Base-by-base conservation (phyloP, 1,140 invertebrate species). In the Helicoverpa zea region DNA sequence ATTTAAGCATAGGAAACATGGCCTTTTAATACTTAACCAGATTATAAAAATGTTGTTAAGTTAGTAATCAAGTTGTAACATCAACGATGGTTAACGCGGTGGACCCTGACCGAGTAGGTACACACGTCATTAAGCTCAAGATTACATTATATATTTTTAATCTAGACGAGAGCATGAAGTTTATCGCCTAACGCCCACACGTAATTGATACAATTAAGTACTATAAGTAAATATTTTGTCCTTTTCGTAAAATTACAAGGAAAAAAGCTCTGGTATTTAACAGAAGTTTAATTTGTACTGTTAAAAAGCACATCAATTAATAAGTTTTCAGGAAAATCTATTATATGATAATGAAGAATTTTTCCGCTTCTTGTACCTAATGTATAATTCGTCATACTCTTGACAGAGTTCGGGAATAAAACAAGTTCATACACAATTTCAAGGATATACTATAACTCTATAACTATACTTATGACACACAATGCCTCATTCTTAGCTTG, bases 61-160 rank as follows among this genome's bases (percentile, higher is more conserved):
- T 54, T 43, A 43, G 5, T 43, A 43, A 9, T 43, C 23, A 23
- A 43, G 5, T 9, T 43, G 35, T 43, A 43, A 43, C 9, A 43
- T 43, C 5, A 43, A 43, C 35, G 5, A 43, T 43, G 9, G 5
- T 43, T 9, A 43, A 43, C 35, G 54, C 54, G 23, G 13, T 14
- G 35, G 63, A n/a, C 43, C 63, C 49, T 18, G 63, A 3, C 16
- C 35, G 30, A 18, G 35, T n/a, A n/a, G n/a, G n/a, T 16, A 47
- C 35, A 47, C 63, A 66, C 11, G 18, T 23, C 30, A 66, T 66
- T 66, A 66, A n/a, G 63, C 43, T 66, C 43, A 66, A 49, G 43
- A 66, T 66, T 66, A 18, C 63, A 49, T 66, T 49, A 49, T 47
- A 66, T 47, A 52, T 70, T 70, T 70, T 70, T 70, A 68, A 68